A percentile compares a stretch with the other conserved stretches of the same genome.
Conservation (phyloP, 2,888 invertebrate species). For the Meta bourneti region DNA sequence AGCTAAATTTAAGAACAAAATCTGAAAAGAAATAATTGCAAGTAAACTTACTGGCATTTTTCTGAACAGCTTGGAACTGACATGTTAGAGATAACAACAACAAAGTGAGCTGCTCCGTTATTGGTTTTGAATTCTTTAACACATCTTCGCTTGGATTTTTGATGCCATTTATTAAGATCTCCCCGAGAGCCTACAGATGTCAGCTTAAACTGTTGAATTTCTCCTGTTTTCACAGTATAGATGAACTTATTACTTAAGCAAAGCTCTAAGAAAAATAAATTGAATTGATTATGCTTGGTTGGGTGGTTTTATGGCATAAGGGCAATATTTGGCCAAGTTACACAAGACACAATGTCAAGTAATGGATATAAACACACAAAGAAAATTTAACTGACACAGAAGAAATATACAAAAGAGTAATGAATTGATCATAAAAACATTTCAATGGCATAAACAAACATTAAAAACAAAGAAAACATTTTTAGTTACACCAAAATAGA, state of each 20-base stretch:
- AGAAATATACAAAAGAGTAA: no score
- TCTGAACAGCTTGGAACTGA: slow-evolving; percentile 51
- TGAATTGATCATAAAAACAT: neutral
- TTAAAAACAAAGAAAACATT: no score
- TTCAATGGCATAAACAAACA: neutral
- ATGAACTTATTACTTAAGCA: slow-evolving; percentile 33
- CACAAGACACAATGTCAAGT: no score
- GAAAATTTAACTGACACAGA: no score
- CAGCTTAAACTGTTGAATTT: slow-evolving; percentile 32
- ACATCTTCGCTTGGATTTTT: slow-evolving; percentile 56
- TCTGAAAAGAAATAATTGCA: neutral
- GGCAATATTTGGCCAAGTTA: no score
- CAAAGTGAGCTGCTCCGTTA: slow-evolving; percentile 56
- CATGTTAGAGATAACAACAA: slow-evolving; percentile 46
- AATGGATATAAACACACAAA: no score
- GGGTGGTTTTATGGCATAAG: no score
- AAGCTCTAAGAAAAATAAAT: slow-evolving; percentile 29
- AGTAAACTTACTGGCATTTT: slow-evolving; percentile 45
- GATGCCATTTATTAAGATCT: slow-evolving; percentile 40
- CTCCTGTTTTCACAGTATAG: slow-evolving; percentile 32
- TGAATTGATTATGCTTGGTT: no score
- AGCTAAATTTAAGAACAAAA: neutral
- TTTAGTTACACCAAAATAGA: no score
- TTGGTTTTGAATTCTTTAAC: slow-evolving; percentile 58
- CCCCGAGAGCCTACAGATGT: neutral